phyloP scores from a whole-genome alignment of 2,113 vertebrate species.

The Stigmatopora argus region DNA sequence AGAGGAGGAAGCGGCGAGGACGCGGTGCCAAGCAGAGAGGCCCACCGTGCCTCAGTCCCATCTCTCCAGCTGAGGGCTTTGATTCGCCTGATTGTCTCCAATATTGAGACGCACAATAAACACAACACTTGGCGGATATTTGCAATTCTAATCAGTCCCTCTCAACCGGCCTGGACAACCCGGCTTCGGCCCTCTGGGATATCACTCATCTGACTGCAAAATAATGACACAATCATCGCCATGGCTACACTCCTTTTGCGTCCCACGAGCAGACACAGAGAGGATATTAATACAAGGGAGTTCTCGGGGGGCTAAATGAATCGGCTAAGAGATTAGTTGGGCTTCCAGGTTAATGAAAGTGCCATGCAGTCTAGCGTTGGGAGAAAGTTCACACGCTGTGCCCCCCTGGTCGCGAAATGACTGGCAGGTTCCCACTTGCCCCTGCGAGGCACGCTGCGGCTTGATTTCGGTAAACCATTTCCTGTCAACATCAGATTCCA shows the following conservation, averaged over 20 bases:
- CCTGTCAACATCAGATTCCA: slow-evolving; percentile 24
- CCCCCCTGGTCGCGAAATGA: not conserved
- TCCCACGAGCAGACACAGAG: slow-evolving; percentile 47
- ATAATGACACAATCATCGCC: slow-evolving; percentile 73
- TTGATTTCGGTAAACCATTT: slow-evolving; percentile 58
- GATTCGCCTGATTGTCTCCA: slow-evolving; percentile 72
- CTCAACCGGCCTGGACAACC: slow-evolving; percentile 64
- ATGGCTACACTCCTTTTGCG: slow-evolving; percentile 61
- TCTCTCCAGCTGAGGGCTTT: slow-evolving; percentile 71
- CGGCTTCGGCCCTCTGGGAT: slow-evolving; percentile 65
- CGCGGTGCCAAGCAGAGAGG: slow-evolving; percentile 64
- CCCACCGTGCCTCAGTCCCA: slow-evolving; percentile 60
- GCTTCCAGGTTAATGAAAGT: slow-evolving; percentile 66
- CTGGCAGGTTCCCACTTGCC: slow-evolving; percentile 58
- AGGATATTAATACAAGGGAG: slow-evolving; percentile 66
- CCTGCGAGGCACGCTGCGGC: slow-evolving; percentile 41
- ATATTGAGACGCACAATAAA: slow-evolving; percentile 74
- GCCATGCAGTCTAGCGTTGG: slow-evolving; percentile 36
- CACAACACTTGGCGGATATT: slow-evolving; percentile 68
- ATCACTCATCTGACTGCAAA: slow-evolving; percentile 68
- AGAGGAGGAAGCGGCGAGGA: slow-evolving; percentile 42
- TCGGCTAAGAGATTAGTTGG: slow-evolving; percentile 63
- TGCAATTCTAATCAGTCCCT: slow-evolving; percentile 71
- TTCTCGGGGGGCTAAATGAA: slow-evolving; percentile 63
- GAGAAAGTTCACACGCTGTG: slow-evolving; percentile 6